These are phyloP conservation scores for Mus caroli DNA, from an alignment of 2,797 vertebrate species.

Conservation along the genomic window DNA sequence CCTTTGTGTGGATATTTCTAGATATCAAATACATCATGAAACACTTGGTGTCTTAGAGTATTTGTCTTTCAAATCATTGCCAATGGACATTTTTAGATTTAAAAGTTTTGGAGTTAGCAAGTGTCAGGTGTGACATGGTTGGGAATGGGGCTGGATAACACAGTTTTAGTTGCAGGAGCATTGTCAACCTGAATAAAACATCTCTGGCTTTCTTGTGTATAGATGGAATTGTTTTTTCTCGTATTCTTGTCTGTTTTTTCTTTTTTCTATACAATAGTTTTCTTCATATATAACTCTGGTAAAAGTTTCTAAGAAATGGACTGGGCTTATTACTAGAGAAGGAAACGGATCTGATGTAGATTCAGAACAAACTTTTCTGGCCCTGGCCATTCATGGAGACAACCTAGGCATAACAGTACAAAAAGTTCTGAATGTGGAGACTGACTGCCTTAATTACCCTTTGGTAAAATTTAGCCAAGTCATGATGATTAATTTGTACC, in stretches of 20 bases:
- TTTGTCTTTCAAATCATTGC: background rate
- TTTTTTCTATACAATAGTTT: background rate
- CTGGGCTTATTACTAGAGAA: background rate
- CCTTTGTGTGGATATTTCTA: background rate
- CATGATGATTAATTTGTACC: background rate
- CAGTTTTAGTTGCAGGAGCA: background rate
- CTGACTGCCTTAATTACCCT: background rate
- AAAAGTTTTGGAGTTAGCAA: background rate
- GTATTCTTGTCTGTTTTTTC: background rate
- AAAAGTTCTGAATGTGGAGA: background rate
- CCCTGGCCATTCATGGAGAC: background rate
- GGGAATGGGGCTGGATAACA: background rate
- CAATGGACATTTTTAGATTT: background rate
- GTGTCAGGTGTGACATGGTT: background rate
- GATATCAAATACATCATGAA: background rate
- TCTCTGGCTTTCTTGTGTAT: background rate
- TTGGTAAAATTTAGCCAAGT: background rate
- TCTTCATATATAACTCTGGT: background rate
- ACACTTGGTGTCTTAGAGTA: background rate
- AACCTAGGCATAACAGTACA: background rate
- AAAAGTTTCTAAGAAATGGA: background rate
- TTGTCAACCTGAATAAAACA: background rate
- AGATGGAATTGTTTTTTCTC: background rate
- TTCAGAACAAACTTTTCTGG: background rate
- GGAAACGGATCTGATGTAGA: background rate